Percentiles rank a stretch among this genome's conserved stretches.
These are phyloP conservation scores for Chrysomela aeneicollis DNA, from an alignment of 2,888 invertebrate species.

Conservation along the genomic window DNA sequence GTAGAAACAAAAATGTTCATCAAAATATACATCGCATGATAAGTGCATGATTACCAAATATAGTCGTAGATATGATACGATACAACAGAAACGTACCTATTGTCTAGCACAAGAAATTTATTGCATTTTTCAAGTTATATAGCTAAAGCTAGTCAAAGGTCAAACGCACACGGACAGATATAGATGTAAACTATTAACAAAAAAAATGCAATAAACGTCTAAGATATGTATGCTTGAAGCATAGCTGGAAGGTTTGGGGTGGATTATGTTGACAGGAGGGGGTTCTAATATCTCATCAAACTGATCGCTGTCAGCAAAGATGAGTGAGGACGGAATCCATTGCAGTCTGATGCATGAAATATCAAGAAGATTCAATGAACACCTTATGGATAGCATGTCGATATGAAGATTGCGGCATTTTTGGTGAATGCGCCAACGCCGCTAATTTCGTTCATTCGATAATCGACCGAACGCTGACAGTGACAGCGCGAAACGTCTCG, in stretches of 20 bases:
- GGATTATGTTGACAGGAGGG: slow-evolving; percentile 74
- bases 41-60: too few relatives aligned
- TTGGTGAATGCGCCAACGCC: too few relatives aligned
- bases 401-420: too few relatives aligned
- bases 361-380: slow-evolving; percentile 11
- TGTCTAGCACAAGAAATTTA: slow-evolving; percentile 46
- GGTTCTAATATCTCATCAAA: slow-evolving; percentile 74
- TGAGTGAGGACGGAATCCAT: slow-evolving; percentile 72
- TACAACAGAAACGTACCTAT: slow-evolving; percentile 37
- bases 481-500: too few relatives aligned
- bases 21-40: too few relatives aligned
- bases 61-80: too few relatives aligned
- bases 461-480: too few relatives aligned
- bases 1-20: too few relatives aligned
- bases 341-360: slow-evolving; percentile 60
- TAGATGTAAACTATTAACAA: slow-evolving; percentile 36
- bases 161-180: slow-evolving; percentile 23
- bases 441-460: too few relatives aligned
- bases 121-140: slow-evolving; percentile 32
- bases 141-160: slow-evolving; percentile 15
- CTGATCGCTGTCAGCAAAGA: slow-evolving; percentile 69
- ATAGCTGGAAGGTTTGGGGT: slow-evolving; percentile 67
- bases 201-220: slow-evolving; percentile 42
- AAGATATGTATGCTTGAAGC: slow-evolving; percentile 49
- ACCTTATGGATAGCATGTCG: too few relatives aligned